Conservation (phyloP, 2,888 invertebrate species). For the Halocaridina rubra region DNA sequence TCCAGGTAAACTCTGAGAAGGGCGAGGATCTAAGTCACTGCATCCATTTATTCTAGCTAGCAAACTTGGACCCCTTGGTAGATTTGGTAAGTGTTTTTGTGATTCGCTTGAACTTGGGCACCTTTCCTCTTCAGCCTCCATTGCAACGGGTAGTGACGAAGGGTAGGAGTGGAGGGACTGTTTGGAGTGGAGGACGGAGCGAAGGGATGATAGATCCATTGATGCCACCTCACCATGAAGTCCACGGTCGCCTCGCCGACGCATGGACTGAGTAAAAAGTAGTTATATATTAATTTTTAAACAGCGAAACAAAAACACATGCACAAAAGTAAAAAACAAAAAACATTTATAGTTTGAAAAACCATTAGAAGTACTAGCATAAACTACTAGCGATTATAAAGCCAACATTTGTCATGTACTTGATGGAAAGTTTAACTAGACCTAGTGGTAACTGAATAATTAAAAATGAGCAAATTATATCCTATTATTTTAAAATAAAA, state of each 20-base stretch:
- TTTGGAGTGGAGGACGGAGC: constrained; percentile 59
- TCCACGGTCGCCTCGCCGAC: constrained; percentile 46
- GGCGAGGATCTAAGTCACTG: constrained; percentile 42
- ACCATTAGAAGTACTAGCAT: too few relatives aligned
- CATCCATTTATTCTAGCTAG: constrained; percentile 55
- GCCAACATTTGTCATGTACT: too few relatives aligned
- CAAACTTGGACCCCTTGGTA: constrained; percentile 25
- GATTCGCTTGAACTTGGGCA: constrained; percentile 9
- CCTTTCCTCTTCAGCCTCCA: constrained; percentile 9
- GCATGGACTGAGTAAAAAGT: constrained; percentile 23
- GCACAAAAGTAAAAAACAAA: too few relatives aligned
- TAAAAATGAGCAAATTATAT: too few relatives aligned
- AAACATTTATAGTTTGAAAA: too few relatives aligned
- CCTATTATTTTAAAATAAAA: too few relatives aligned
- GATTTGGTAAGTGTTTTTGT: background rate
- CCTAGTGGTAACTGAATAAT: too few relatives aligned
- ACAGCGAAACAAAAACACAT: background rate
- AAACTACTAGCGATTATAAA: too few relatives aligned
- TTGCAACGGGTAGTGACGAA: constrained; percentile 42
- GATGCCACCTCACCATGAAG: constrained; percentile 41
- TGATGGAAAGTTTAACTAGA: too few relatives aligned
- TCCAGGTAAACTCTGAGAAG: constrained; percentile 61
- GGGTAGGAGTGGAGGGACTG: constrained; percentile 62
- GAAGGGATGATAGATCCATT: constrained; percentile 45
- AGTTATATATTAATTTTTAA: background rate